phyloP scores from a whole-genome alignment of 2,888 invertebrate genomes.

The Lypha dubia region DNA sequence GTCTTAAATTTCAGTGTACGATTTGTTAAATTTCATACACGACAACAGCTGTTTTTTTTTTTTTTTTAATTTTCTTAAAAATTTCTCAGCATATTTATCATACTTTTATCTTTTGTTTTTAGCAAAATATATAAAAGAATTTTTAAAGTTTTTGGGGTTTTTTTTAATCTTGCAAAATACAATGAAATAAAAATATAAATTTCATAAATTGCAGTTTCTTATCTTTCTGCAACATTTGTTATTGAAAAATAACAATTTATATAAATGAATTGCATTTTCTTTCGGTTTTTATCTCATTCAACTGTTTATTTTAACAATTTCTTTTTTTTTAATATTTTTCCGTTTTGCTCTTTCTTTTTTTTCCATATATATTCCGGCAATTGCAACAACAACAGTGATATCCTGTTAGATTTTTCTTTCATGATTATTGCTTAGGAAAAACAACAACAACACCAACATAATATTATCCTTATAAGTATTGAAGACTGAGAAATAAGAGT shows the following conservation, averaged over 20 bases:
- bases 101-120: slow-evolving; percentile 42
- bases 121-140: neutral
- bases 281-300: slow-evolving; percentile 34
- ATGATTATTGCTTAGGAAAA: slow-evolving; percentile 22
- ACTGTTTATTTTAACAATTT: slow-evolving; percentile 36
- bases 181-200: slow-evolving; percentile 62
- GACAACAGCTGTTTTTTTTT: neutral
- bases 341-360: slow-evolving; percentile 5
- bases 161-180: slow-evolving; percentile 38
- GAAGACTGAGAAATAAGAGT: slow-evolving; percentile 3
- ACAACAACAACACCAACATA: no score
- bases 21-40: no score
- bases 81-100: slow-evolving; percentile 1
- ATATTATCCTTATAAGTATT: slow-evolving; percentile 48
- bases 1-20: no score
- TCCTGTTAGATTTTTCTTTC: slow-evolving; percentile 13
- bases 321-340: slow-evolving; percentile 25
- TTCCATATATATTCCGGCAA: slow-evolving; percentile 34
- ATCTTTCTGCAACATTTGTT: slow-evolving; percentile 72
- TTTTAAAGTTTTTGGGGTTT: slow-evolving; percentile 8
- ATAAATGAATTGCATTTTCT: slow-evolving; percentile 69
- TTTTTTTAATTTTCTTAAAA: neutral
- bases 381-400: slow-evolving; percentile 4
- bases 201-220: slow-evolving; percentile 71
- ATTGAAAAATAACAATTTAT: slow-evolving; percentile 71